Evolutionary conservation across 2,888 invertebrate species (phyloP).

Genomic region (Polymixis flavicincta): DNA sequence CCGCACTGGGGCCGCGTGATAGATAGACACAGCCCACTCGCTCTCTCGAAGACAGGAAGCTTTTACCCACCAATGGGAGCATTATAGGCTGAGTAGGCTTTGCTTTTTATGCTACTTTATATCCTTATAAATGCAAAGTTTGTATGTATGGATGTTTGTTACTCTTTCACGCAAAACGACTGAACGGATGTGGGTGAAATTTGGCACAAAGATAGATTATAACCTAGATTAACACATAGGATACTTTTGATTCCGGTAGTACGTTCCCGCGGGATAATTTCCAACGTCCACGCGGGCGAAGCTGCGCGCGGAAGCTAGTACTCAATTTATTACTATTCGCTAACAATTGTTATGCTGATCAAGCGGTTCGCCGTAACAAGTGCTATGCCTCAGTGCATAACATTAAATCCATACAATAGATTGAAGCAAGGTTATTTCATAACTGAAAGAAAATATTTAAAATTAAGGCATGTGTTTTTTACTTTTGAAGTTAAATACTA

Average conservation of each 20-base stretch:
- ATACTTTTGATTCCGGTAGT: too few species aligned
- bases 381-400: conserved; percentile 23
- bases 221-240: too few species aligned
- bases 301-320: too few species aligned
- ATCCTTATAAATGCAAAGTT: too few species aligned
- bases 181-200: too few species aligned
- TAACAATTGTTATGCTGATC: conserved; percentile 51
- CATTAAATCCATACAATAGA: conserved; percentile 35
- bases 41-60: not conserved
- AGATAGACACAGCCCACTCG: conserved; percentile 1
- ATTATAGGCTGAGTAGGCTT: not conserved
- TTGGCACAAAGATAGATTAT: too few species aligned
- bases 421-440: conserved; percentile 33
- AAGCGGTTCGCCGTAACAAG: conserved; percentile 19
- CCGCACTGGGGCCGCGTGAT: not conserved
- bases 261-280: too few species aligned
- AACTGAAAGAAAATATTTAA: conserved; percentile 23
- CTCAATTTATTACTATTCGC: conserved; percentile 18
- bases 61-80: too few species aligned
- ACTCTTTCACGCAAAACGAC: too few species aligned
- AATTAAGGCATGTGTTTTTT: not conserved
- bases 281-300: too few species aligned
- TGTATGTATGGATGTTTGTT: too few species aligned
- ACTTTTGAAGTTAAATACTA: not conserved
- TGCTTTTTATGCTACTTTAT: conserved; percentile 16